Evolutionary conservation across 2,888 invertebrate species (phyloP).

Genomic region (Amiota communis): DNA sequence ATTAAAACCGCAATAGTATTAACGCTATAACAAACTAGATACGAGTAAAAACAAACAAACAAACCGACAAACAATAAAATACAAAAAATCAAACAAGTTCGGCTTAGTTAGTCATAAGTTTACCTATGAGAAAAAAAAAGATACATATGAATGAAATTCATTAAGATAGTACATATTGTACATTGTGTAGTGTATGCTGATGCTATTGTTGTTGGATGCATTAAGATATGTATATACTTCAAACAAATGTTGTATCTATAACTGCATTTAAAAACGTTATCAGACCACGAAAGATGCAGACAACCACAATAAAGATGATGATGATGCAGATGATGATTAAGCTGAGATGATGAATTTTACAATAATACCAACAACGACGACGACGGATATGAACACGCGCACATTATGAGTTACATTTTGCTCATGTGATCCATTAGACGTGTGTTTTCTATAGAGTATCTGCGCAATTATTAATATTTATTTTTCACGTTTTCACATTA

Average conservation of each 20-base stretch:
- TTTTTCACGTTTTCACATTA: slow-evolving; percentile 14
- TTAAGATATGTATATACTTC: background rate
- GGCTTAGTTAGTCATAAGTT: background rate
- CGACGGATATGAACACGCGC: too few relatives aligned
- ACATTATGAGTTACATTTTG: too few relatives aligned
- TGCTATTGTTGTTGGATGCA: too few relatives aligned
- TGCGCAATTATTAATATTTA: slow-evolving; percentile 36
- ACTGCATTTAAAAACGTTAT: slow-evolving; percentile 61
- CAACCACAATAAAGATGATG: background rate
- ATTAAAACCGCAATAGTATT: slow-evolving; percentile 2
- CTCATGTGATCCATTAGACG: slow-evolving; percentile 29
- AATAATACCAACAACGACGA: too few relatives aligned
- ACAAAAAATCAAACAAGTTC: background rate
- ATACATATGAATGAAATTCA: too few relatives aligned
- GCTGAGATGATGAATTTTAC: too few relatives aligned
- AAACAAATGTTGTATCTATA: slow-evolving; percentile 37
- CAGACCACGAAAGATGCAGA: slow-evolving; percentile 49
- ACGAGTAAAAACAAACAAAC: too few relatives aligned
- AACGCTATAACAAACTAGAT: background rate
- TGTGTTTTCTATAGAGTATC: slow-evolving; percentile 53
- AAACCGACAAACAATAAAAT: too few relatives aligned
- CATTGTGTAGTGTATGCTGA: too few relatives aligned
- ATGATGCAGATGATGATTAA: background rate
- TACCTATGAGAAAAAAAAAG: background rate
- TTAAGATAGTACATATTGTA: too few relatives aligned